phyloP scores from a whole-genome alignment of 2,888 invertebrate species.

The Adela reaumurella region DNA sequence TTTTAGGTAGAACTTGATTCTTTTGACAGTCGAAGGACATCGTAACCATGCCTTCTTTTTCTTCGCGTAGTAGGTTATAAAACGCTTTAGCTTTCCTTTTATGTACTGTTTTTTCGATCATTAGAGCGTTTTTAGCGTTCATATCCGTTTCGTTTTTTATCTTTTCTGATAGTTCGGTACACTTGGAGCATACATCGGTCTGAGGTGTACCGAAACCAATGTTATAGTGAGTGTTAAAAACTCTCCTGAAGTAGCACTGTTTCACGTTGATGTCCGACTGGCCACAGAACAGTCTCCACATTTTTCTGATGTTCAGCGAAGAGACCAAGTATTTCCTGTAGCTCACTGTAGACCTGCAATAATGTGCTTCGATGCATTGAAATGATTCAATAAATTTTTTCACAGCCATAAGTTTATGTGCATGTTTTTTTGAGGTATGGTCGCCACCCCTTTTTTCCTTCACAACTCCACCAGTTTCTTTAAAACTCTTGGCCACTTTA shows the following conservation, averaged over 20 bases:
- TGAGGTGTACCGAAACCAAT: slow-evolving; percentile 10
- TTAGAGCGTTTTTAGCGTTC: slow-evolving; percentile 11
- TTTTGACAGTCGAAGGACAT: slow-evolving; percentile 16
- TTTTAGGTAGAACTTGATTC: no score
- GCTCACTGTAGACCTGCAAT: slow-evolving; percentile 3
- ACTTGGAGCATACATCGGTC: slow-evolving; percentile 9
- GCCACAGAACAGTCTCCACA: slow-evolving; percentile 2
- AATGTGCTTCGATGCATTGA: slow-evolving; percentile 4
- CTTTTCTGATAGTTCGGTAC: slow-evolving; percentile 12
- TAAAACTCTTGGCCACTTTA: slow-evolving; percentile 1
- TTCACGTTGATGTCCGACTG: background rate
- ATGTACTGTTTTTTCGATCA: slow-evolving; percentile 14
- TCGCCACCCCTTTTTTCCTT: slow-evolving; percentile 5
- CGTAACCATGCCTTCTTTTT: slow-evolving; percentile 10
- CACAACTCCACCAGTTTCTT: slow-evolving; percentile 2
- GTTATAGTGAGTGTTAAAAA: slow-evolving; percentile 14
- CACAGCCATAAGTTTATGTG: slow-evolving; percentile 1
- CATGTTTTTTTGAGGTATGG: slow-evolving; percentile 2
- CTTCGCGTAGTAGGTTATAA: slow-evolving; percentile 13
- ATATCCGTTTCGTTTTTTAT: slow-evolving; percentile 14
- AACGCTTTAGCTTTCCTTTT: slow-evolving; percentile 14
- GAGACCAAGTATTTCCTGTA: slow-evolving; percentile 3
- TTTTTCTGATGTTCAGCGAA: slow-evolving; percentile 1
- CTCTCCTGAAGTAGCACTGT: slow-evolving; percentile 5
- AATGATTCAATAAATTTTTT: slow-evolving; percentile 3